Percentiles rank a stretch among this genome's conserved stretches.
These are phyloP conservation scores for Meloidogyne exigua DNA, from an alignment of 1,140 invertebrate species.

Conservation along the genomic window DNA sequence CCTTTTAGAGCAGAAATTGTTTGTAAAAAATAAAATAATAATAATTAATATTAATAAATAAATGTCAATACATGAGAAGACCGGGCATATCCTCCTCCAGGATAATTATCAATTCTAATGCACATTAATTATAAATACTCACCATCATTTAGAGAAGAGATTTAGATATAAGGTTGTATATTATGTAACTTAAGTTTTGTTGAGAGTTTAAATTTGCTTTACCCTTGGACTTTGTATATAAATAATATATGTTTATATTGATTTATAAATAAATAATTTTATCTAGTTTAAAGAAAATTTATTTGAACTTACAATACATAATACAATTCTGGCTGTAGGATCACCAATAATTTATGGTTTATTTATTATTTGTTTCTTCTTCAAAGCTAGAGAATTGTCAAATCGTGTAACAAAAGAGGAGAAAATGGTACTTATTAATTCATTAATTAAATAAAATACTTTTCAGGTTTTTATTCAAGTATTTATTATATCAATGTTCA, in stretches of 20 bases:
- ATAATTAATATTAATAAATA: background rate
- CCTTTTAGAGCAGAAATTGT: background rate
- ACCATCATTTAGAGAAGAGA: too few species aligned
- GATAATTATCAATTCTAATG: too few species aligned
- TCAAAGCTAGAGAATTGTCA: background rate
- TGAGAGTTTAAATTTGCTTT: too few species aligned
- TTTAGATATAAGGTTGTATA: too few species aligned
- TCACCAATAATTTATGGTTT: constrained; percentile 7
- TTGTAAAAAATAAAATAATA: background rate
- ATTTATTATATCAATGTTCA: constrained; percentile 15
- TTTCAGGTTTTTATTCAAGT: background rate
- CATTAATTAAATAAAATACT: too few species aligned
- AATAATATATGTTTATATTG: too few species aligned
- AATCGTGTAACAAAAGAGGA: background rate
- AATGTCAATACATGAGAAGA: too few species aligned
- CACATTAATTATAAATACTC: too few species aligned
- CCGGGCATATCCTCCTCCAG: too few species aligned
- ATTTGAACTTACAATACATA: background rate
- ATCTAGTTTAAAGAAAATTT: background rate
- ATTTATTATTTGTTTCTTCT: background rate
- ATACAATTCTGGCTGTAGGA: background rate
- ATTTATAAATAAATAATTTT: background rate
- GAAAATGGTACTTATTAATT: too few species aligned
- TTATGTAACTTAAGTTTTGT: too few species aligned
- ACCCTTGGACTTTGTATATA: too few species aligned